These are phyloP conservation scores for Spongilla lacustris DNA, from an alignment of 37 sponge, comb jelly and placozoan species.

Conservation along the genomic window DNA sequence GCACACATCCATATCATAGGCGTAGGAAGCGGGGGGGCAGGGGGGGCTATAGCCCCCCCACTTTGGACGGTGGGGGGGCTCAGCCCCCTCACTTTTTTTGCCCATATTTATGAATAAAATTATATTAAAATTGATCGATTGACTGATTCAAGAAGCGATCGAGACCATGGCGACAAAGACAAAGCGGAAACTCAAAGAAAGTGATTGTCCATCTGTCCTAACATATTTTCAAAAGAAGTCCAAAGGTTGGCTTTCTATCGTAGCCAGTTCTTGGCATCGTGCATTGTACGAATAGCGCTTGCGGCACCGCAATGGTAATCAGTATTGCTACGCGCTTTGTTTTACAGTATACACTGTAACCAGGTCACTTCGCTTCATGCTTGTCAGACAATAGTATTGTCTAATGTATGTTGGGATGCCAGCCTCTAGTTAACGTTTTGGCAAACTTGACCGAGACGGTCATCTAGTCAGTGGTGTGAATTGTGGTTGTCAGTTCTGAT, in stretches of 20 bases:
- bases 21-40: not conserved
- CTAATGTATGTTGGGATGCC: not conserved
- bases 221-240: not conserved
- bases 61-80: constrained; percentile 1
- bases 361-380: constrained; percentile 1
- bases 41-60: constrained; percentile 1
- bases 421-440: constrained; percentile 1
- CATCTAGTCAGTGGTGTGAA: not conserved
- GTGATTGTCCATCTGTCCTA: constrained; percentile 1
- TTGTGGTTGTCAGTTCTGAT: constrained; percentile 1
- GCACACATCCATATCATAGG: not conserved
- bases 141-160: not conserved
- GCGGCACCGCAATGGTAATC: not conserved
- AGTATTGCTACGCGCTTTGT: not conserved
- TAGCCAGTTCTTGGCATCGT: not conserved
- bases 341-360: constrained; percentile 1
- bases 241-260: constrained; percentile 1
- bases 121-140: not conserved
- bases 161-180: constrained; percentile 1
- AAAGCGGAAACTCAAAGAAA: constrained; percentile 1
- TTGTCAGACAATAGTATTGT: constrained; percentile 1
- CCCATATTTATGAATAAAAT: constrained; percentile 1
- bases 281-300: constrained; percentile 1
- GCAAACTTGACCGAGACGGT: constrained; percentile 1
- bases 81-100: constrained; percentile 1